Base-by-base conservation (phyloP, 37 sponge, comb jelly and placozoan species). In the Halisarca cf. caerulea region DNA sequence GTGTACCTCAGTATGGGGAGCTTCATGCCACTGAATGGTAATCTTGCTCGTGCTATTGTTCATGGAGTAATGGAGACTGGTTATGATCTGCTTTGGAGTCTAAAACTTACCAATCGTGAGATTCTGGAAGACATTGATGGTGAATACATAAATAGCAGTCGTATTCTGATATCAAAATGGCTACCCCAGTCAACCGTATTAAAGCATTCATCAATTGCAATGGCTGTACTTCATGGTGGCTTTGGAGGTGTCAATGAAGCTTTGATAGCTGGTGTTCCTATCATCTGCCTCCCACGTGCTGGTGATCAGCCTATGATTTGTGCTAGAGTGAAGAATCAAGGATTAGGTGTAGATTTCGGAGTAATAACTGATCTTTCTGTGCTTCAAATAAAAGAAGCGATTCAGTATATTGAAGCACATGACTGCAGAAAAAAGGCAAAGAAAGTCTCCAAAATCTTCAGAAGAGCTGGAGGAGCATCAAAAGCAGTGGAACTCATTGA, bases 1-100 rank as follows among this genome's bases (percentile, higher is more conserved):
- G 27, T 85, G 23, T 85, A 85, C 45, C 33, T 85, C 32, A 77
- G 85, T 39, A 85, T 85, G 85, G 85, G 85, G 15, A 77, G 78
- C 32, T 23, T 59, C 7, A 32, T 23, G 21, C 14, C 11, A 9
- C 3, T 85, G 59, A 77, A 61, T 2, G 23, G 28, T 20, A 3
- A 59, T 23, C 2, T 41, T 38, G 85, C 78, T 3, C 24, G 15
- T n/a, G 17, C 41, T 27, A 58, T 85, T 18, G 34, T 85, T 20
- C 34, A 28, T 25, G 51, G 61, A 20, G 35, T 75, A 1, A 41
- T 23, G 36, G 40, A 30, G 0, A 55, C 43, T 14, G 55, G 36
- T 20, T 85, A 85, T 30, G 54, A 54, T 75, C 58, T 58, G 2
- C 33, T 85, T 33, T 85, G 85, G 85, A 78, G 66, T 42, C 4